phyloP scores from a whole-genome alignment of 2,888 invertebrate genomes.

The Phoenoteleia sp. region DNA sequence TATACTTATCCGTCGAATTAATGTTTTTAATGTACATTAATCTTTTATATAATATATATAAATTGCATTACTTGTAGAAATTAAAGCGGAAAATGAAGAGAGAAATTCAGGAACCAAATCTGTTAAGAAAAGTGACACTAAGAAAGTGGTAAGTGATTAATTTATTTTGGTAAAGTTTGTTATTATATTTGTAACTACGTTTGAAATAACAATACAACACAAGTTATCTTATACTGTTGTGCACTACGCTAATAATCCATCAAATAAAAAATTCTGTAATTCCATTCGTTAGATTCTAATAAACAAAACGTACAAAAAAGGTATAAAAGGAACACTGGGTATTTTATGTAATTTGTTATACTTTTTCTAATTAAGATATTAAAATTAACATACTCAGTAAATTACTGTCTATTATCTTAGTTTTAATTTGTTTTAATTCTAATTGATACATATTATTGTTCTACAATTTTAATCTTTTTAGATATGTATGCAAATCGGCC shows the following conservation, averaged over 20 bases:
- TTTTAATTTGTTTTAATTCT: neutral
- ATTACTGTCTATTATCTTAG: neutral
- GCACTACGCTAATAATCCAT: too few relatives aligned
- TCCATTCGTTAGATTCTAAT: too few relatives aligned
- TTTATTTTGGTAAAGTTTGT: constrained; percentile 3
- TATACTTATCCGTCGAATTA: too few relatives aligned
- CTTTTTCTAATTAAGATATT: neutral
- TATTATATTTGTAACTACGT: neutral
- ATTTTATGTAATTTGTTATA: neutral
- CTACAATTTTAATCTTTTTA: neutral
- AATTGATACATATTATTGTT: neutral
- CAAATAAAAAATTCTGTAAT: too few relatives aligned
- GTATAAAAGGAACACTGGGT: too few relatives aligned
- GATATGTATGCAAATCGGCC: neutral
- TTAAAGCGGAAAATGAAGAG: neutral
- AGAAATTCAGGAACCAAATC: neutral
- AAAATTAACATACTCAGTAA: neutral
- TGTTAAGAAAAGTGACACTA: constrained; percentile 1
- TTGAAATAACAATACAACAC: too few relatives aligned
- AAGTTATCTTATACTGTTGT: too few relatives aligned
- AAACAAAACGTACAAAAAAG: too few relatives aligned
- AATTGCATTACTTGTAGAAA: neutral
- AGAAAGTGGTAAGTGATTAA: constrained; percentile 12
- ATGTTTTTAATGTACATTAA: too few relatives aligned
- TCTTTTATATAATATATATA: neutral